Percentiles rank a stretch among this genome's conserved stretches.
Evolutionary conservation across 2,113 vertebrate species (phyloP).

Genomic region (Fulmarus glacialis): DNA sequence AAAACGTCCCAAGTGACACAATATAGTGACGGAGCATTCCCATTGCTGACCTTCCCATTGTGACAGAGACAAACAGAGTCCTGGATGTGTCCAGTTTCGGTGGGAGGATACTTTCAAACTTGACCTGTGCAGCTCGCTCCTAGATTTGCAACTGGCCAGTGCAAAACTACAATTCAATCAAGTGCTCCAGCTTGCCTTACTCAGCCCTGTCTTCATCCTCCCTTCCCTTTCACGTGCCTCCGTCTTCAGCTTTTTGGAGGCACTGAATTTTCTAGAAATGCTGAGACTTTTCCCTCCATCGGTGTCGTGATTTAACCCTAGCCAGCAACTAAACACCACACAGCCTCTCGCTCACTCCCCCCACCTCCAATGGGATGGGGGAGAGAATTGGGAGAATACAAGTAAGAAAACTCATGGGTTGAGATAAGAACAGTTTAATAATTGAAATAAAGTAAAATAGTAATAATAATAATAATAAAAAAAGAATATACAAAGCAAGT

Average conservation of each 20-base stretch:
- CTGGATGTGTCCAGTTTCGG: rapidly evolving
- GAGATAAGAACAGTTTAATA: too few species aligned
- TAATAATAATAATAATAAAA: too few species aligned
- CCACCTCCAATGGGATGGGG: too few species aligned
- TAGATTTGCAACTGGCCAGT: background rate
- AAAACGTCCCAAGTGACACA: background rate
- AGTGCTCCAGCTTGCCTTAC: background rate
- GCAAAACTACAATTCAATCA: background rate
- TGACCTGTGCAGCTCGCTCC: background rate
- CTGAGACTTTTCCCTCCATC: background rate
- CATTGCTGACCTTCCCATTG: background rate
- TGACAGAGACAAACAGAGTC: rapidly evolving
- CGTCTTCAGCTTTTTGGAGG: background rate
- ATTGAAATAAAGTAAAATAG: too few species aligned
- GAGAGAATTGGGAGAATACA: too few species aligned
- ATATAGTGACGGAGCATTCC: background rate
- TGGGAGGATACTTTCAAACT: background rate
- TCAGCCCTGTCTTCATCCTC: background rate
- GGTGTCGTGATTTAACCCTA: too few species aligned
- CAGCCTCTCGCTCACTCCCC: too few species aligned
- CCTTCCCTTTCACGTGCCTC: background rate
- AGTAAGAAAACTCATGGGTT: too few species aligned
- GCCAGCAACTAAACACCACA: too few species aligned
- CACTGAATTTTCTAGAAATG: background rate
- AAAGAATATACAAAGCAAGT: too few species aligned